These are phyloP conservation scores for Bungarus multicinctus DNA, from an alignment of 2,113 vertebrate genomes.

Conservation along the genomic window DNA sequence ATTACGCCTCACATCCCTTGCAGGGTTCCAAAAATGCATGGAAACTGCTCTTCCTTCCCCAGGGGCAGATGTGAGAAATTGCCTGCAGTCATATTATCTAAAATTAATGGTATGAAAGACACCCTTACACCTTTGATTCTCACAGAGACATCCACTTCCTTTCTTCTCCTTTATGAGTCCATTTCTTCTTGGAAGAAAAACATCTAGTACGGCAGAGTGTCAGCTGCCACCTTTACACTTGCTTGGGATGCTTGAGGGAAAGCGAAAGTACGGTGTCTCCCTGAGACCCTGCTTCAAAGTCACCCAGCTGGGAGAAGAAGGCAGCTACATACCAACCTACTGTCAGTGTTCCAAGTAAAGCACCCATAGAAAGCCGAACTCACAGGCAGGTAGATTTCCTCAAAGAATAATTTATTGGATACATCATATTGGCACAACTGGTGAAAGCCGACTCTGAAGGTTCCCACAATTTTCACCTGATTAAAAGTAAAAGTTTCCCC, in stretches of 20 bases:
- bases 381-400: too few species aligned
- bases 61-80: not conserved
- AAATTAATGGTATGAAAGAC: not conserved
- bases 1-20: not conserved
- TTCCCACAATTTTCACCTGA: too few species aligned
- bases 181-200: not conserved
- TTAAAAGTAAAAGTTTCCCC: too few species aligned
- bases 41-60: not conserved
- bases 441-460: too few species aligned
- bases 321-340: not conserved
- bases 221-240: not conserved
- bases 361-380: too few species aligned
- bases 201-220: not conserved
- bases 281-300: not conserved
- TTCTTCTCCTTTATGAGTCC: not conserved
- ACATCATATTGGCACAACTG: too few species aligned
- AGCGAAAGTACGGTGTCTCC: not conserved
- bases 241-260: not conserved
- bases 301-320: not conserved
- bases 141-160: not conserved
- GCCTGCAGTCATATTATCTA: not conserved
- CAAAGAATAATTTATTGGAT: too few species aligned
- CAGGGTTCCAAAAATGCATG: not conserved
- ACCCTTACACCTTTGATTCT: not conserved
- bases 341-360: too few species aligned